These are phyloP conservation scores for Staurois parvus DNA, from an alignment of 2,797 vertebrate species.

Conservation along the genomic window DNA sequence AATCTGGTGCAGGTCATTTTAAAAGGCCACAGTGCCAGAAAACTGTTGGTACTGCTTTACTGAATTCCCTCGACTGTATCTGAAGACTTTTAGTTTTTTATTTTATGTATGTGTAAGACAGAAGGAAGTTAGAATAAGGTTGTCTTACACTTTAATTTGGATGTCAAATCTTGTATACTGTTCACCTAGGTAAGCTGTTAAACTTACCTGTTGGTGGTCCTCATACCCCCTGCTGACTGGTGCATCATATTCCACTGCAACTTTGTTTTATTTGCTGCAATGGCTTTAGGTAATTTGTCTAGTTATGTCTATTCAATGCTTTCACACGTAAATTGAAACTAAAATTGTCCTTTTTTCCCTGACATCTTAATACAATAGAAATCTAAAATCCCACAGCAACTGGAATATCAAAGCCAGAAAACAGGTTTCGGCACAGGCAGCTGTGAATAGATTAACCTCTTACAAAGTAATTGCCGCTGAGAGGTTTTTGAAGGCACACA, in stretches of 20 bases:
- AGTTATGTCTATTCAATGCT: slow-evolving; percentile 1
- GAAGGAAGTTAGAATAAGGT: too few species aligned
- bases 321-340: slow-evolving; percentile 7
- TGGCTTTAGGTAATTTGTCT: slow-evolving; percentile 5
- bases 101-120: too few species aligned
- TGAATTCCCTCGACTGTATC: too few species aligned
- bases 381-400: slow-evolving; percentile 1
- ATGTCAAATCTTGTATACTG: background rate
- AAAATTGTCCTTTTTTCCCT: slow-evolving; percentile 5
- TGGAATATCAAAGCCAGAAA: slow-evolving; percentile 14
- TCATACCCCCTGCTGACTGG: background rate
- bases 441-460: slow-evolving; percentile 22
- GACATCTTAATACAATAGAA: slow-evolving; percentile 7
- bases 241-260: background rate
- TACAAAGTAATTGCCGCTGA: slow-evolving; percentile 10
- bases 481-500: slow-evolving; percentile 34
- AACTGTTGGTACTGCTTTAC: too few species aligned
- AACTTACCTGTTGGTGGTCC: background rate
- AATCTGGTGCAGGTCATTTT: too few species aligned
- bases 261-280: background rate
- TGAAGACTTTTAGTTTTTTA: too few species aligned
- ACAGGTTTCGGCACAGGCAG: slow-evolving; percentile 3
- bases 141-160: too few species aligned
- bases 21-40: too few species aligned
- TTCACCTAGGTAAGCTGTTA: background rate